These are phyloP conservation scores for Eciton burchellii DNA, from an alignment of 1,140 invertebrate species.

Conservation along the genomic window DNA sequence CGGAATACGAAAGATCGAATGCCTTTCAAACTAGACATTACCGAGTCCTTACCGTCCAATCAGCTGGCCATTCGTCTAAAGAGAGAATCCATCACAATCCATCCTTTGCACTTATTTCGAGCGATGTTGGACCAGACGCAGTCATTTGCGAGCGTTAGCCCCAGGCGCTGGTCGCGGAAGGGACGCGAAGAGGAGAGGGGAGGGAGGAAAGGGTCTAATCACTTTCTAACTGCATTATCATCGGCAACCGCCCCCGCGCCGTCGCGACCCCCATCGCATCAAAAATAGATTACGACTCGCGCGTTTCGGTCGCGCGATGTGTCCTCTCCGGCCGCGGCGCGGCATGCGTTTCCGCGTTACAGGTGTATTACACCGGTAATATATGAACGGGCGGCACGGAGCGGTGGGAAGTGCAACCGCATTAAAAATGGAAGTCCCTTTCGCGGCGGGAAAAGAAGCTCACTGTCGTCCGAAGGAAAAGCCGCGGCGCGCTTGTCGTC, in stretches of 20 bases:
- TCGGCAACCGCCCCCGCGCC: constrained; percentile 48
- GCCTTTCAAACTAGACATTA: too few species aligned
- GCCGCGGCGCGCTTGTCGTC: constrained; percentile 31
- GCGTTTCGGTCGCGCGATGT: constrained; percentile 62
- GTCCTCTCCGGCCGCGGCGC: constrained; percentile 58
- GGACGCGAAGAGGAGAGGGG: too few species aligned
- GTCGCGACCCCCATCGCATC: constrained; percentile 63
- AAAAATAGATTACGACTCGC: constrained; percentile 72
- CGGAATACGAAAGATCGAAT: too few species aligned
- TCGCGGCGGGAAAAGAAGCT: constrained; percentile 13
- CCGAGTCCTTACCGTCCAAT: too few species aligned
- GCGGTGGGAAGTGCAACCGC: constrained; percentile 44
- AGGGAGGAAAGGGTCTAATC: constrained; percentile 74
- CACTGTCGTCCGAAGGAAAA: constrained; percentile 29
- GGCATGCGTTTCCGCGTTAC: constrained; percentile 51
- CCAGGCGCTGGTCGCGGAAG: constrained; percentile 48
- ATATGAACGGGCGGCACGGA: constrained; percentile 42
- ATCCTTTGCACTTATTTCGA: constrained; percentile 4
- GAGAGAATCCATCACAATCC: too few species aligned
- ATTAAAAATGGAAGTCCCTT: constrained; percentile 55
- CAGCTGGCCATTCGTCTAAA: neutral
- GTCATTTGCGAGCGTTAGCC: constrained; percentile 59
- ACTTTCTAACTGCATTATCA: constrained; percentile 76
- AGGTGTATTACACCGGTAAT: constrained; percentile 53
- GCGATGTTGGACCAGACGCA: constrained; percentile 36